Conservation (phyloP, 2,113 vertebrate species). For the Gnathonemus longibarbis region DNA sequence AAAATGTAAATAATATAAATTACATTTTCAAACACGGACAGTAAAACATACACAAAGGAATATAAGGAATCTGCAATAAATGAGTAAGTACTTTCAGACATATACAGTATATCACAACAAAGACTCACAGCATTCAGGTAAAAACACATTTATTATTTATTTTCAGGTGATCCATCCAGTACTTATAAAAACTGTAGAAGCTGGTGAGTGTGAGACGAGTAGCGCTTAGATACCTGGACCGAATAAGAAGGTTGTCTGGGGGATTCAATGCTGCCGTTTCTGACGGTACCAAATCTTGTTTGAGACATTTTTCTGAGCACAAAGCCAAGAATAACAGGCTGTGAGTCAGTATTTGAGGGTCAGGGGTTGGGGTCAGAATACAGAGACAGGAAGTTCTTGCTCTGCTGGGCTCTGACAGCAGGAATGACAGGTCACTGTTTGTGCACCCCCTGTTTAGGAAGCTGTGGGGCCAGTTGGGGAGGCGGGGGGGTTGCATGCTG, state of each 20-base stretch:
- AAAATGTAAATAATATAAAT: not conserved
- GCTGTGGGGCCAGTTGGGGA: not conserved
- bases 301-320: not conserved
- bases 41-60: not conserved
- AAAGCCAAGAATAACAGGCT: not conserved
- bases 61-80: not conserved
- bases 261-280: not conserved
- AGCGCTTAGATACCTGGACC: not conserved
- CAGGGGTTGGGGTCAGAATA: not conserved
- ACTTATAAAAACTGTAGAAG: not conserved
- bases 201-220: not conserved
- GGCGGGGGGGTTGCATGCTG: not conserved
- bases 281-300: not conserved
- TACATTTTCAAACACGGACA: not conserved
- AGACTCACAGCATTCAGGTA: no score
- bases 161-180: no score
- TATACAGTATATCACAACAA: no score
- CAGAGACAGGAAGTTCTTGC: not conserved
- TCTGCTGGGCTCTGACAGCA: not conserved
- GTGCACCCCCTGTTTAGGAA: not conserved
- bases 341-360: not conserved
- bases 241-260: no score
- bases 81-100: no score
- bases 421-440: not conserved
- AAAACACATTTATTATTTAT: no score